A percentile compares a stretch with the other conserved stretches of the same genome.
phyloP scores from a whole-genome alignment of 2,113 vertebrate genomes.

The Oncorhynchus mykiss region DNA sequence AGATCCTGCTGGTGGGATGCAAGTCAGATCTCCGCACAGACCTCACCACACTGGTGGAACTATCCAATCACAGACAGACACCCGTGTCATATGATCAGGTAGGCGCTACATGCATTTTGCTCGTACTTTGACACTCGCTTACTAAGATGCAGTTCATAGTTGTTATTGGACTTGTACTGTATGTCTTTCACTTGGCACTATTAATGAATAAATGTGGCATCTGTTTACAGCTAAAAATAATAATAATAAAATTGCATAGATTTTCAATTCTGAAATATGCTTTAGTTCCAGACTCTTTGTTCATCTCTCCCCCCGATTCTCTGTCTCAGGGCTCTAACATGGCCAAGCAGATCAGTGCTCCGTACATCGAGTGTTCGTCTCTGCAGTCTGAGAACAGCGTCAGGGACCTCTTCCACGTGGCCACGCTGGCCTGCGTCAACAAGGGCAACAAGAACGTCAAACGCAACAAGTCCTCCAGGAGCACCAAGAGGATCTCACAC shows the following conservation, averaged over 20 bases:
- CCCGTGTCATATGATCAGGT: slow-evolving; percentile 88
- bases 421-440: slow-evolving; percentile 86
- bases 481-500: slow-evolving; percentile 84
- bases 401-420: slow-evolving; percentile 88
- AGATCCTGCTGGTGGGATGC: slow-evolving; percentile 86
- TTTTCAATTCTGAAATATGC: neutral
- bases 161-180: too few relatives aligned
- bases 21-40: slow-evolving; percentile 86
- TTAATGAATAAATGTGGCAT: too few relatives aligned
- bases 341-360: slow-evolving; percentile 86
- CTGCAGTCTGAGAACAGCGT: slow-evolving; percentile 87
- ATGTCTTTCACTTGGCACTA: too few relatives aligned
- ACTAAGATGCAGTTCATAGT: too few relatives aligned
- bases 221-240: too few relatives aligned
- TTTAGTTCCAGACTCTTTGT: neutral
- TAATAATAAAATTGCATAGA: too few relatives aligned
- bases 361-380: slow-evolving; percentile 86
- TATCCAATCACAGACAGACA: slow-evolving; percentile 85
- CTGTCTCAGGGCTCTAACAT: slow-evolving; percentile 79
- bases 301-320: too few relatives aligned
- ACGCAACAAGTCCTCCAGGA: slow-evolving; percentile 81
- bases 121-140: too few relatives aligned
- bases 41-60: slow-evolving; percentile 81
- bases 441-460: slow-evolving; percentile 85
- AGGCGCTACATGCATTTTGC: slow-evolving; percentile 15